Percentiles rank a stretch among this genome's conserved stretches.
These are phyloP conservation scores for Tauraco hartlaubi DNA, from an alignment of 2,797 vertebrate species.

Conservation along the genomic window DNA sequence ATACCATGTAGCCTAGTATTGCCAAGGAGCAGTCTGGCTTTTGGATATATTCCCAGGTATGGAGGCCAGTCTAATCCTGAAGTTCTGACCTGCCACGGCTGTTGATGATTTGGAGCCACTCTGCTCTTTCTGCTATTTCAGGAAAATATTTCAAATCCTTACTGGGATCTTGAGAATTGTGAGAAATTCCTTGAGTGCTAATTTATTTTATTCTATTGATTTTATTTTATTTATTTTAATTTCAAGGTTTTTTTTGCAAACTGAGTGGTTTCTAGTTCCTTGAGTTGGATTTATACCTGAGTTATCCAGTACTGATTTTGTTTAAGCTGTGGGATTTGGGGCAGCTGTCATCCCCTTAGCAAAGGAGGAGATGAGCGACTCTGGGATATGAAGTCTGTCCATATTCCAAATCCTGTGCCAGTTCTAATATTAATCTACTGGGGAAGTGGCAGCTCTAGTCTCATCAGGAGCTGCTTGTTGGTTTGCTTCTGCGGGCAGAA, in stretches of 20 bases:
- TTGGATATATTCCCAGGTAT: constrained; percentile 23
- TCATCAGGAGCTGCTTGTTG: neutral
- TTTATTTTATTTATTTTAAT: neutral
- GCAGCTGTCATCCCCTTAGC: constrained; percentile 4
- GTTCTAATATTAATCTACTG: constrained; percentile 29
- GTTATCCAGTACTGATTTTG: constrained; percentile 32
- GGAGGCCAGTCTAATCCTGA: neutral
- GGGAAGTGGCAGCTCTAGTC: neutral
- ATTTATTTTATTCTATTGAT: neutral
- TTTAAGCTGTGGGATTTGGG: constrained; percentile 22
- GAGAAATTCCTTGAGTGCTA: constrained; percentile 21
- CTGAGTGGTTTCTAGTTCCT: neutral
- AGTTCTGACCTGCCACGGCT: constrained; percentile 16
- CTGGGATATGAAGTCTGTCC: neutral
- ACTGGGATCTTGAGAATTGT: neutral
- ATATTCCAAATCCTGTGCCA: neutral
- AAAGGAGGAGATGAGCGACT: neutral
- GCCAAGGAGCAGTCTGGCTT: constrained; percentile 33
- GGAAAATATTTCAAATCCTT: neutral
- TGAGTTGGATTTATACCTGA: neutral
- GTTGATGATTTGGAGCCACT: neutral
- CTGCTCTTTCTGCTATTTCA: neutral
- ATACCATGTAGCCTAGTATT: constrained; percentile 12
- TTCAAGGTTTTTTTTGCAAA: neutral
- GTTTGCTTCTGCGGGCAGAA: constrained; percentile 30